A percentile compares a stretch with the other conserved stretches of the same genome.
These are phyloP conservation scores for Sylvicola fuscatus DNA, from an alignment of 2,888 invertebrate genomes.

Conservation along the genomic window DNA sequence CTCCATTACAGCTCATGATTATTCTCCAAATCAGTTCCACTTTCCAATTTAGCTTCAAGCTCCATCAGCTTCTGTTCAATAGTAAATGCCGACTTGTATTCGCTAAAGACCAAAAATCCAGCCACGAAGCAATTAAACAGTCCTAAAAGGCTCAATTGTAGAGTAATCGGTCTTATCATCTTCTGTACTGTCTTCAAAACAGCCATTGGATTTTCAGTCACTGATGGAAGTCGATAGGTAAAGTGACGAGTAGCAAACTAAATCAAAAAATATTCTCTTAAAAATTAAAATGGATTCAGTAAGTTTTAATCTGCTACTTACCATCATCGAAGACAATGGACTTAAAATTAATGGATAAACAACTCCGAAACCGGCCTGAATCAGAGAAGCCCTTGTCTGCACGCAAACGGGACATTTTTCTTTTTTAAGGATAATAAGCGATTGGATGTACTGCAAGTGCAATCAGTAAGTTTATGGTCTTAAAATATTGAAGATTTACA, in stretches of 20 bases:
- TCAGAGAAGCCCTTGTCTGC: constrained; percentile 33
- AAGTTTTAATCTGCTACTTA: constrained; percentile 18
- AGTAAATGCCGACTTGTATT: constrained; percentile 27
- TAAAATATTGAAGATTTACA: constrained; percentile 11
- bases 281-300: no score
- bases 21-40: background rate
- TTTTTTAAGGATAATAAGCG: constrained; percentile 33
- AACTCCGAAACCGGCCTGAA: constrained; percentile 32
- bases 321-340: constrained; percentile 37
- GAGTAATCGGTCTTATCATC: constrained; percentile 31
- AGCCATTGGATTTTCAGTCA: constrained; percentile 32
- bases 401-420: constrained; percentile 41
- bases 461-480: constrained; percentile 4
- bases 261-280: constrained; percentile 15
- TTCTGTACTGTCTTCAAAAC: constrained; percentile 30
- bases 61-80: constrained; percentile 15
- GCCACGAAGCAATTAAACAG: constrained; percentile 32
- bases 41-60: constrained; percentile 14
- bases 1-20: background rate
- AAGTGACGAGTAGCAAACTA: constrained; percentile 39
- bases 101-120: constrained; percentile 36
- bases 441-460: constrained; percentile 30
- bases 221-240: constrained; percentile 41
- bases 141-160: constrained; percentile 27
- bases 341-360: constrained; percentile 38